phyloP scores from a whole-genome alignment of 1,140 invertebrate genomes.

The Solen grandis region DNA sequence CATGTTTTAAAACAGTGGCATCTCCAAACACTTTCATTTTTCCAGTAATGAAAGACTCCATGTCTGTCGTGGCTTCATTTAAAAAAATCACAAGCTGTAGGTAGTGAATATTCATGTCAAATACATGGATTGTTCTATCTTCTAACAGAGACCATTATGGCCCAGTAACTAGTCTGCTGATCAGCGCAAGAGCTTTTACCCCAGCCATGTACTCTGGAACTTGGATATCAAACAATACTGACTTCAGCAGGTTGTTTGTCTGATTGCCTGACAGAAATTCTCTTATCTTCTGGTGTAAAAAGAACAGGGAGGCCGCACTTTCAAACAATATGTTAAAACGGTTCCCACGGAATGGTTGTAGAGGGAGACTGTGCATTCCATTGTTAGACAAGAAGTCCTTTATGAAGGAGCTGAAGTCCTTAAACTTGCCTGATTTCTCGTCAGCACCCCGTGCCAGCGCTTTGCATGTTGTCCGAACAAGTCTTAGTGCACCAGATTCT shows the following conservation, averaged over 20 bases:
- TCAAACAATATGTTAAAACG: constrained; percentile 35
- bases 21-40: not conserved
- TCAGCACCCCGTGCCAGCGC: not conserved
- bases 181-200: constrained; percentile 45
- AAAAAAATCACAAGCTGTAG: constrained; percentile 12
- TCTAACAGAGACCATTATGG: constrained; percentile 23
- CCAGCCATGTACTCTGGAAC: constrained; percentile 42
- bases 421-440: constrained; percentile 12
- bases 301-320: constrained; percentile 24
- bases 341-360: constrained; percentile 33
- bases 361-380: constrained; percentile 20
- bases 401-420: constrained; percentile 9
- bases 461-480: constrained; percentile 21
- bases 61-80: not conserved
- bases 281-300: constrained; percentile 32
- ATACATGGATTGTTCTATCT: constrained; percentile 30
- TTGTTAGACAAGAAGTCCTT: constrained; percentile 23
- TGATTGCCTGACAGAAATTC: constrained; percentile 7
- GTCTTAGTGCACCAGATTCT: constrained; percentile 20
- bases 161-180: constrained; percentile 31
- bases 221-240: constrained; percentile 37
- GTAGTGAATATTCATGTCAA: constrained; percentile 32
- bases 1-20: not conserved
- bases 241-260: constrained; percentile 11
- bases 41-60: constrained; percentile 8